Evolutionary conservation across 2,113 vertebrate species (phyloP).

Genomic region (Leptodactylus fuscus): DNA sequence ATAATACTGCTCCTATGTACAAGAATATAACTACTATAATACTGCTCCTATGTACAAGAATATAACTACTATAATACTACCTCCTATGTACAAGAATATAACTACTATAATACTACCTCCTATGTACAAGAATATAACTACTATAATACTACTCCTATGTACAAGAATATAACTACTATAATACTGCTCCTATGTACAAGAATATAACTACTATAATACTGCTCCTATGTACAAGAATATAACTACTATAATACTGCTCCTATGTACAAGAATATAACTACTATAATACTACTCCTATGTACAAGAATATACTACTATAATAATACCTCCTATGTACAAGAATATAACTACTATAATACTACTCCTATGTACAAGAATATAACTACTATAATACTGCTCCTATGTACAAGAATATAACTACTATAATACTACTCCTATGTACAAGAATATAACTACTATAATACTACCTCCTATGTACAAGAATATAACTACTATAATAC

Average conservation of each 20-base stretch:
- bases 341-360: constrained; percentile 14
- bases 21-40: too few species aligned
- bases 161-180: constrained; percentile 10
- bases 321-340: background rate
- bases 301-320: constrained; percentile 4
- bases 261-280: too few species aligned
- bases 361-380: background rate
- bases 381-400: too few species aligned
- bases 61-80: too few species aligned
- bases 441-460: constrained; percentile 11
- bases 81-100: too few species aligned
- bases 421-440: background rate
- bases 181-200: background rate
- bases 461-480: too few species aligned
- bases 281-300: background rate
- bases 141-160: too few species aligned
- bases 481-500: too few species aligned
- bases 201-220: constrained; percentile 13
- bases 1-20: too few species aligned
- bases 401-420: constrained; percentile 19
- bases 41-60: too few species aligned
- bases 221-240: background rate
- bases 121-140: too few species aligned
- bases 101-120: too few species aligned
- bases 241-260: background rate